Percentiles rank a stretch among this genome's conserved stretches.
Evolutionary conservation across 1,140 invertebrate genomes (phyloP).

Genomic region (Hyles euphorbiae): DNA sequence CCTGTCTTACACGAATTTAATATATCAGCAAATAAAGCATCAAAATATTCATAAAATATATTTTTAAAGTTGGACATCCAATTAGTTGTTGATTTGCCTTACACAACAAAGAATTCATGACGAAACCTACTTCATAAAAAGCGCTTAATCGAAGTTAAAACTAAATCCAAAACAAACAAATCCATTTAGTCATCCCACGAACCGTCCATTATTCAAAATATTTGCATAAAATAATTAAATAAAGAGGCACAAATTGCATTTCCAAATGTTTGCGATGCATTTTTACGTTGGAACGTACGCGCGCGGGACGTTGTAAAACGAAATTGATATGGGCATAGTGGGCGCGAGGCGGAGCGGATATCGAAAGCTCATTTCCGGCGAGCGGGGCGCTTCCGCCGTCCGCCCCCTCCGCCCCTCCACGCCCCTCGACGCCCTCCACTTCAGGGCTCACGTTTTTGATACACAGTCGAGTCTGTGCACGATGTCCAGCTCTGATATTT

Average conservation of each 20-base stretch:
- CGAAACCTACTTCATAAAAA: too few relatives aligned
- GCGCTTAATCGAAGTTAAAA: too few relatives aligned
- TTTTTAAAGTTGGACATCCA: too few relatives aligned
- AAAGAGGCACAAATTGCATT: not conserved
- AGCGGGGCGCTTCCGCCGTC: constrained; percentile 22
- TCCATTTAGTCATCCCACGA: too few relatives aligned
- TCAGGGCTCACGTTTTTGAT: constrained; percentile 4
- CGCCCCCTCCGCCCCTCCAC: constrained; percentile 4
- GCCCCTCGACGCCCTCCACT: constrained; percentile 6
- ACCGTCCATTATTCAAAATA: too few relatives aligned
- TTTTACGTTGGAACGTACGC: constrained; percentile 21
- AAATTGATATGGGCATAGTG: constrained; percentile 45
- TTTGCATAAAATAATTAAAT: not conserved
- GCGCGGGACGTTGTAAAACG: constrained; percentile 27
- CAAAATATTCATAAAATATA: too few relatives aligned
- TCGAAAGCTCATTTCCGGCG: constrained; percentile 40
- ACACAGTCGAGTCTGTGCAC: constrained; percentile 1
- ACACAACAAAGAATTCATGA: too few relatives aligned
- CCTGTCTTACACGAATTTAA: too few relatives aligned
- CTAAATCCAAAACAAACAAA: too few relatives aligned
- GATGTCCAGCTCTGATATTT: constrained; percentile 4
- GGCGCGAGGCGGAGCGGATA: constrained; percentile 30
- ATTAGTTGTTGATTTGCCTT: too few relatives aligned
- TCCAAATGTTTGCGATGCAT: constrained; percentile 26
- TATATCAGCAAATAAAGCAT: too few relatives aligned